phyloP scores from a whole-genome alignment of 2,113 vertebrate genomes.

The Nycticryphes semicollaris region DNA sequence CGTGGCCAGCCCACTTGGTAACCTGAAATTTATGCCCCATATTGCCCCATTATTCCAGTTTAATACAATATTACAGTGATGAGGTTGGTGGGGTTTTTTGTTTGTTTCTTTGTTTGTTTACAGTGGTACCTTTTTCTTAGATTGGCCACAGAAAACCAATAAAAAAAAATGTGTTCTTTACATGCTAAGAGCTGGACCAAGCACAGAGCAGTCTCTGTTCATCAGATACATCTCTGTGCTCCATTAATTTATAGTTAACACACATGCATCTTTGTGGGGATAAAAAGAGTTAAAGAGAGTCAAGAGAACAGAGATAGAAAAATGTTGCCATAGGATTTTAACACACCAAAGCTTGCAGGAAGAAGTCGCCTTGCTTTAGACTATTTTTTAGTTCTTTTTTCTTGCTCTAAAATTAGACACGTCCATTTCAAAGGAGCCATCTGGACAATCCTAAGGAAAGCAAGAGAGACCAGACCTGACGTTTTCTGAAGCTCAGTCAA shows the following conservation, averaged over 20 bases:
- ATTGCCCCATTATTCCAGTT: neutral
- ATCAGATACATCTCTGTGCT: neutral
- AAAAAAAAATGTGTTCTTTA: neutral
- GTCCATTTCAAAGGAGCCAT: constrained; percentile 59
- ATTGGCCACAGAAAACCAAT: neutral
- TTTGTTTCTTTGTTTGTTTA: no score
- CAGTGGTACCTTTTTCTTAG: neutral
- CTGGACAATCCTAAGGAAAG: constrained; percentile 44
- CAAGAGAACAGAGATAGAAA: neutral
- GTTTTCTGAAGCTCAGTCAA: constrained; percentile 14
- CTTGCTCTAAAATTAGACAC: constrained; percentile 66
- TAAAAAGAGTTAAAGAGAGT: neutral
- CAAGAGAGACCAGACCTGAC: constrained; percentile 17
- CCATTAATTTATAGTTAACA: constrained; percentile 9
- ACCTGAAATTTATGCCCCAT: neutral
- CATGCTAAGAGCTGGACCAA: neutral
- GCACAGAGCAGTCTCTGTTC: neutral
- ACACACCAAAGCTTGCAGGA: neutral
- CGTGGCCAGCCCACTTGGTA: neutral
- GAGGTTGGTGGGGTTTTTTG: no score
- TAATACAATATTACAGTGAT: neutral
- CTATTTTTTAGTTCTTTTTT: neutral
- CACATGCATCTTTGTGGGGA: accelerated
- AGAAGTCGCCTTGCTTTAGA: constrained; percentile 36
- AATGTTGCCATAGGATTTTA: neutral